These are phyloP conservation scores for Phaethon lepturus DNA, from an alignment of 2,113 vertebrate genomes.

Conservation along the genomic window DNA sequence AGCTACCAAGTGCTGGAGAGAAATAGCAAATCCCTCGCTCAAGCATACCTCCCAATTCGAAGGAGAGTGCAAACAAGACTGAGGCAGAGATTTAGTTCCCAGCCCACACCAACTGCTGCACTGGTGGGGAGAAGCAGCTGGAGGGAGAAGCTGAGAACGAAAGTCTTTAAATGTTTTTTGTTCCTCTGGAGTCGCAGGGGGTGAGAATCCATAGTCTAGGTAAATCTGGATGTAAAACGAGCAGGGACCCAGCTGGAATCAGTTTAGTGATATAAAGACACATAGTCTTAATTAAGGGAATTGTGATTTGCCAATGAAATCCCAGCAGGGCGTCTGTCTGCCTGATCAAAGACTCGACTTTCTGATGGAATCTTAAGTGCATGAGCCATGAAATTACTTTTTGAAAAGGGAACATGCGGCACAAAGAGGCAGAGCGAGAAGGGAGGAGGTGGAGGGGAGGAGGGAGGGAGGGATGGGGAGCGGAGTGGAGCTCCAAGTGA, in stretches of 20 bases:
- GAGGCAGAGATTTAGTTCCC: not conserved
- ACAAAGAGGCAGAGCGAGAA: not conserved
- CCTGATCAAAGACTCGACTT: slow-evolving; percentile 77
- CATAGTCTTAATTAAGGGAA: slow-evolving; percentile 83
- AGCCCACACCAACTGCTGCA: slow-evolving; percentile 4
- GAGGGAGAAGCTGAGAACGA: not conserved
- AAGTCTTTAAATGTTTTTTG: slow-evolving; percentile 36
- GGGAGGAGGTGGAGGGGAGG: not conserved
- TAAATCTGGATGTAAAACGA: slow-evolving; percentile 70
- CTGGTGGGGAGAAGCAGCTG: not conserved
- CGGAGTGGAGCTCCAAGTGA: not conserved
- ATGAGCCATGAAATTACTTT: slow-evolving; percentile 86
- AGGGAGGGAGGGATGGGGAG: not conserved
- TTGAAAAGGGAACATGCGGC: slow-evolving; percentile 55
- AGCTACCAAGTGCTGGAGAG: not conserved
- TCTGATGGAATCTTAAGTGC: slow-evolving; percentile 84
- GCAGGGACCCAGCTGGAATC: slow-evolving; percentile 64
- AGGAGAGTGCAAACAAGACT: not conserved
- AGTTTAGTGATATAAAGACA: slow-evolving; percentile 71
- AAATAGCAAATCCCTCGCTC: not conserved
- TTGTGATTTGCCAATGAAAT: slow-evolving; percentile 80
- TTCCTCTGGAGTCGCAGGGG: not conserved
- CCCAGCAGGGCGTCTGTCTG: slow-evolving; percentile 78
- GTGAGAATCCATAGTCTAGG: slow-evolving; percentile 27
- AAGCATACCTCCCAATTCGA: not conserved